Evolutionary conservation across 2,113 vertebrate genomes (phyloP).

Genomic region (Gymnogyps californianus): DNA sequence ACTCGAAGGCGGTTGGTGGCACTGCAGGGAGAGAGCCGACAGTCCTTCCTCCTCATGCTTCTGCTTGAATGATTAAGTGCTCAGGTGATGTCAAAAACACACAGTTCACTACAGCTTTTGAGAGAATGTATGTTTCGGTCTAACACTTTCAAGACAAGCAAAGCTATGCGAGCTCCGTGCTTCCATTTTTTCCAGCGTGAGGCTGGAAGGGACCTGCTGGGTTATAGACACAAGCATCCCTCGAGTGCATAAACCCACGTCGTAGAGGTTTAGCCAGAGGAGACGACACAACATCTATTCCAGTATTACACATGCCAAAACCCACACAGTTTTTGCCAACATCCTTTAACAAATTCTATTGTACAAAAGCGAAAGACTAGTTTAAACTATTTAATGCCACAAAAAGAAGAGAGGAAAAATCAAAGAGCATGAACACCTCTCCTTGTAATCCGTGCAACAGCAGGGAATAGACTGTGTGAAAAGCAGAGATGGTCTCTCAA

Average conservation of each 20-base stretch:
- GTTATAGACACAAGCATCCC: neutral
- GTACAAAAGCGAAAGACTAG: neutral
- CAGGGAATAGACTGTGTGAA: neutral
- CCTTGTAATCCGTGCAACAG: neutral
- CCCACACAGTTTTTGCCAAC: neutral
- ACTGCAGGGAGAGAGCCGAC: neutral
- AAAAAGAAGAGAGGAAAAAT: neutral
- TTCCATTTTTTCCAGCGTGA: neutral
- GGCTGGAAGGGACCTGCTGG: neutral
- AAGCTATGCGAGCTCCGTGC: neutral
- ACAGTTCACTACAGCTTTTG: neutral
- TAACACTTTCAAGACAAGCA: neutral
- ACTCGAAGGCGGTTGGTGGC: fast-evolving
- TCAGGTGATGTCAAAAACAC: neutral
- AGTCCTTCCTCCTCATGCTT: neutral
- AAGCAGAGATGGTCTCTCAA: neutral
- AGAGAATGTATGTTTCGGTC: neutral
- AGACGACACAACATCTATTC: neutral
- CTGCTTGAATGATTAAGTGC: neutral
- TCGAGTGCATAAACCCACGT: neutral
- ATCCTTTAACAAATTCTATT: neutral
- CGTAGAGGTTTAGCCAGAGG: neutral
- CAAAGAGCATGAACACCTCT: neutral
- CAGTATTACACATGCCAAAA: neutral
- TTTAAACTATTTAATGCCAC: neutral